Base-by-base conservation (phyloP, 2,888 invertebrate species). In the Nasonovia ribisnigri region DNA sequence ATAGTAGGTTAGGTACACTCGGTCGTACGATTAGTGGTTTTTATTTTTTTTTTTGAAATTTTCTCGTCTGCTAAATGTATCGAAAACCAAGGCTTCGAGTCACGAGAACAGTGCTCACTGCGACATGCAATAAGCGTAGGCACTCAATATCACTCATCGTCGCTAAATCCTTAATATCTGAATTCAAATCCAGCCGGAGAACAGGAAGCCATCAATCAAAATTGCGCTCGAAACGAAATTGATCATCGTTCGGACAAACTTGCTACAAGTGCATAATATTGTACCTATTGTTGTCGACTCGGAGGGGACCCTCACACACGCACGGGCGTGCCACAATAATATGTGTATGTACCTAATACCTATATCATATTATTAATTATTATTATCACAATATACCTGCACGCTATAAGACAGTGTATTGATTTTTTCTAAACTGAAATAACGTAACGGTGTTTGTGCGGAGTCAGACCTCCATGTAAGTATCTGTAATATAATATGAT, bases 141-240 rank as follows among this genome's bases (percentile, higher is more conserved):
- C 5, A 84, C 84, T 24, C 42, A 43, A 84, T 43, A 84, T 84
- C 20, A 57, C 57, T 57, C 57, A n/a, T 46, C 89, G 20, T 84
- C 20, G 42, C 43, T 84, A 84, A n/a, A 43, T 43, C 24, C 84
- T 48, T 86, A 86, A 43, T 84, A 57, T 43, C 84, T 46, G 93
- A 93, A 93, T 90, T 90, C 77, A 36, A 84, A 84, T 90, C 42
- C 46, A 29, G 86, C 46, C 54, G 92, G 24, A 29, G 24, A 51
- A 89, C 92, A 89, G 92, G 92, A 93, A 93, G 36, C 43, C 89
- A 93, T 93, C 92, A 89, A 93, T 93, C 92, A 93, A 89, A 93
- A 29, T 43, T 77, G 54, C 24, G 54, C 92, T 89, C n/a, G 42
- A 93, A 86, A 93, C n/a, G 86, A 60, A 90, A 86, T 86, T 86